These are phyloP conservation scores for Pecten maximus DNA, from an alignment of 2,888 invertebrate genomes.

Conservation along the genomic window DNA sequence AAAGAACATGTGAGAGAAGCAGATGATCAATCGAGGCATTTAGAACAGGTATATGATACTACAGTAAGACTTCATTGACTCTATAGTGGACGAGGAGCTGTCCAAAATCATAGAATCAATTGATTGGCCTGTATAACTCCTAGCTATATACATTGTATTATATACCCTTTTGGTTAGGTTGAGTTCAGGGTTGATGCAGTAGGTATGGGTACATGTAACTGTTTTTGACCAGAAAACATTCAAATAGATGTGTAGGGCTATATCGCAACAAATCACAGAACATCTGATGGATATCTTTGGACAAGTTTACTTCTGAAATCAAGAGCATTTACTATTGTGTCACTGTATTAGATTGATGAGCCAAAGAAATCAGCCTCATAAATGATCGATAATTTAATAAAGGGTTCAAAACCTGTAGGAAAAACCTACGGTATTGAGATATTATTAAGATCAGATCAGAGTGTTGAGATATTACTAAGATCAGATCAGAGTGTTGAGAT, in stretches of 20 bases:
- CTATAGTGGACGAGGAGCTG: too few species aligned
- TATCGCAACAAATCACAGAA: too few species aligned
- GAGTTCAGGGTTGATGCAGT: too few species aligned
- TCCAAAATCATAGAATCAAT: too few species aligned
- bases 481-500: too few species aligned
- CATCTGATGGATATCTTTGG: too few species aligned
- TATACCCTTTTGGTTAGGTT: neutral
- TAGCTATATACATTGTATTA: neutral
- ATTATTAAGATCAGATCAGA: too few species aligned
- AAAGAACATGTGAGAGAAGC: conserved; percentile 71
- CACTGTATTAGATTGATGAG: neutral
- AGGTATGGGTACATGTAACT: neutral
- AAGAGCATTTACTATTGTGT: neutral
- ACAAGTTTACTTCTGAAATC: neutral
- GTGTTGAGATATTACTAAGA: too few species aligned
- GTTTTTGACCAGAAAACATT: neutral
- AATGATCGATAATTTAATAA: neutral
- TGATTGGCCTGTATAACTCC: neutral
- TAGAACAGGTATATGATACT: conserved; percentile 65
- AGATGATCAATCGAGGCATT: conserved; percentile 66
- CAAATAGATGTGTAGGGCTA: neutral
- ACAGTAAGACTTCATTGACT: neutral
- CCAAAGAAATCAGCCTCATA: neutral
- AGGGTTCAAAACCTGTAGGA: too few species aligned
- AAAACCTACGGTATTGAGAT: too few species aligned